phyloP scores from a whole-genome alignment of 2,888 invertebrate genomes.

The Anticlea derivata region DNA sequence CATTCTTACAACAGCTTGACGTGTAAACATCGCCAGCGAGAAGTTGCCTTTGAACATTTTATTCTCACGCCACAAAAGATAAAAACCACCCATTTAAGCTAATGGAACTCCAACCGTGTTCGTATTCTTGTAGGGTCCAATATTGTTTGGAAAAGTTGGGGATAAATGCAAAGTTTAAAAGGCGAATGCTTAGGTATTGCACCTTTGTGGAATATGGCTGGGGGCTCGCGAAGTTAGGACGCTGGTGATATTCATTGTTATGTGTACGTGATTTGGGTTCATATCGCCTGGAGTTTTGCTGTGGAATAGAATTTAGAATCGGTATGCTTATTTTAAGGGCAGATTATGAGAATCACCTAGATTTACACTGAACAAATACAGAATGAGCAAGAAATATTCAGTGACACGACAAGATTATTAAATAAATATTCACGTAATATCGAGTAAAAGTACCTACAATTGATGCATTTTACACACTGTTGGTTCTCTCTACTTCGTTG shows the following conservation, averaged over 20 bases:
- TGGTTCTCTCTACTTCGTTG: too few relatives aligned
- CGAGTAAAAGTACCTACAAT: too few relatives aligned
- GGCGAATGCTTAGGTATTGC: constrained; percentile 37
- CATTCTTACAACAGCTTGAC: constrained; percentile 45
- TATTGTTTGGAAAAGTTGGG: background rate
- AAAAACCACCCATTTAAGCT: constrained; percentile 3
- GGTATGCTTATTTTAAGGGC: constrained; percentile 1
- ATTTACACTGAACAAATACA: too few relatives aligned
- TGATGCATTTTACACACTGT: too few relatives aligned
- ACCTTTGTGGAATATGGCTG: constrained; percentile 47
- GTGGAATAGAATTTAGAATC: constrained; percentile 1
- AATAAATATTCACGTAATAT: too few relatives aligned
- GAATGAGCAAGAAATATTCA: too few relatives aligned
- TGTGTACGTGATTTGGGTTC: constrained; percentile 23
- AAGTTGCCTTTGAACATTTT: constrained; percentile 41
- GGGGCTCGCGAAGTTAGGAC: constrained; percentile 45
- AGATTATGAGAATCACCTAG: background rate
- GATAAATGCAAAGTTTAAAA: background rate
- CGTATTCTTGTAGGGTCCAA: background rate
- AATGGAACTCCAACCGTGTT: constrained; percentile 9
- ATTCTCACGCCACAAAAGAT: constrained; percentile 24
- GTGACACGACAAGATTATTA: too few relatives aligned
- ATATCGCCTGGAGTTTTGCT: background rate
- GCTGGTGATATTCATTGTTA: constrained; percentile 45
- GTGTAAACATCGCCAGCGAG: constrained; percentile 42